Conservation (phyloP, 2,888 invertebrate genomes). For the Platypus cylindrus region DNA sequence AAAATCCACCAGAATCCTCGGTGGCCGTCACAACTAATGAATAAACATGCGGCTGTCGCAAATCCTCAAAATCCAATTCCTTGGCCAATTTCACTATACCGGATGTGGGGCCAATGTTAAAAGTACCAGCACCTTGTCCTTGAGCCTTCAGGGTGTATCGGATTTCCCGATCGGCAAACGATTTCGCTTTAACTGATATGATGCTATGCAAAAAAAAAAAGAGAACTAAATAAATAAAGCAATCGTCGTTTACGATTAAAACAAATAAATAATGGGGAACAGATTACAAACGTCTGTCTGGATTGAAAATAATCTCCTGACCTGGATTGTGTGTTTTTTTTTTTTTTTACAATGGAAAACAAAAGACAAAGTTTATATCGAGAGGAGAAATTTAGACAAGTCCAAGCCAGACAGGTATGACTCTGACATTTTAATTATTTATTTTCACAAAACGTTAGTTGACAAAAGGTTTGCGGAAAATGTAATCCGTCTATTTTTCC, state of each 20-base stretch:
- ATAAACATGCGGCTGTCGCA: constrained; percentile 87
- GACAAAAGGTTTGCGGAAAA: background rate
- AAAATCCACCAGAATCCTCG: constrained; percentile 95
- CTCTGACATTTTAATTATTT: constrained; percentile 4
- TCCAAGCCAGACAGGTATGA: constrained; percentile 4
- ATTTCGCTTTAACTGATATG: constrained; percentile 92
- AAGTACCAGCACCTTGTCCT: constrained; percentile 88
- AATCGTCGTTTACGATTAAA: too few relatives aligned
- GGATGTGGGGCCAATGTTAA: constrained; percentile 87
- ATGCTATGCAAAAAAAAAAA: constrained; percentile 52
- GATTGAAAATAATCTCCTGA: too few relatives aligned
- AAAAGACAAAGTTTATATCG: background rate
- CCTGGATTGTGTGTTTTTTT: too few relatives aligned
- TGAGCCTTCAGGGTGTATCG: constrained; percentile 92
- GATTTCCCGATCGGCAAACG: constrained; percentile 92
- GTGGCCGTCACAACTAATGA: constrained; percentile 87
- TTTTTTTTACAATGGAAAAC: too few relatives aligned
- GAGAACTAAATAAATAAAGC: background rate
- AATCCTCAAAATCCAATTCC: constrained; percentile 93
- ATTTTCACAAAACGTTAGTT: too few relatives aligned
- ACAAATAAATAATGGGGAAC: too few relatives aligned
- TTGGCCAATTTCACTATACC: constrained; percentile 93
- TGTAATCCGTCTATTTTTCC: too few relatives aligned
- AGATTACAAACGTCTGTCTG: too few relatives aligned
- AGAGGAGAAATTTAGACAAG: too few relatives aligned